Evolutionary conservation across 2,888 invertebrate genomes (phyloP).

Genomic region (Agrochola lota): DNA sequence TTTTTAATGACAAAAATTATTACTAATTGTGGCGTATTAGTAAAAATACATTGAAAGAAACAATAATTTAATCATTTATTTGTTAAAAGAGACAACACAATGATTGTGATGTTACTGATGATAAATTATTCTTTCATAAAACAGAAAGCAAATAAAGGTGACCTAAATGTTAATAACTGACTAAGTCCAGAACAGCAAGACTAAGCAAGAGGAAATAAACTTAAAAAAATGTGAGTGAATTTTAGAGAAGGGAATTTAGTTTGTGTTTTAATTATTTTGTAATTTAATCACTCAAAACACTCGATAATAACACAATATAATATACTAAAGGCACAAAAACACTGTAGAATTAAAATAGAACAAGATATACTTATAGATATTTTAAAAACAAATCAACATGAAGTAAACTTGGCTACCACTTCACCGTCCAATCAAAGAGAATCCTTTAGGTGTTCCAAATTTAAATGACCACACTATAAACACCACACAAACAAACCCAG

Average conservation of each 20-base stretch:
- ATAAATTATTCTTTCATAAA: not conserved
- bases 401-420: constrained; percentile 53
- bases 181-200: not conserved
- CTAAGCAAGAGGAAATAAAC: no score
- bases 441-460: constrained; percentile 58
- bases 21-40: not conserved
- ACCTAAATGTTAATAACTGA: not conserved
- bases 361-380: constrained; percentile 26
- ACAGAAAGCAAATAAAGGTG: not conserved
- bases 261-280: not conserved
- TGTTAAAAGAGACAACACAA: not conserved
- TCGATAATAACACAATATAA: no score
- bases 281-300: not conserved
- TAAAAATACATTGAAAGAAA: not conserved
- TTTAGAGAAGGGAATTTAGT: not conserved
- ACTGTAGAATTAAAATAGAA: not conserved
- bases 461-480: constrained; percentile 67
- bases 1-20: not conserved
- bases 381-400: constrained; percentile 44
- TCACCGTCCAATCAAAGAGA: constrained; percentile 44
- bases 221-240: not conserved
- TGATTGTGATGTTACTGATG: not conserved
- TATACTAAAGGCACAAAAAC: not conserved
- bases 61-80: not conserved
- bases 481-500: constrained; percentile 79